Evolutionary conservation across 2,113 vertebrate genomes (phyloP).

Genomic region (Labeo catla): DNA sequence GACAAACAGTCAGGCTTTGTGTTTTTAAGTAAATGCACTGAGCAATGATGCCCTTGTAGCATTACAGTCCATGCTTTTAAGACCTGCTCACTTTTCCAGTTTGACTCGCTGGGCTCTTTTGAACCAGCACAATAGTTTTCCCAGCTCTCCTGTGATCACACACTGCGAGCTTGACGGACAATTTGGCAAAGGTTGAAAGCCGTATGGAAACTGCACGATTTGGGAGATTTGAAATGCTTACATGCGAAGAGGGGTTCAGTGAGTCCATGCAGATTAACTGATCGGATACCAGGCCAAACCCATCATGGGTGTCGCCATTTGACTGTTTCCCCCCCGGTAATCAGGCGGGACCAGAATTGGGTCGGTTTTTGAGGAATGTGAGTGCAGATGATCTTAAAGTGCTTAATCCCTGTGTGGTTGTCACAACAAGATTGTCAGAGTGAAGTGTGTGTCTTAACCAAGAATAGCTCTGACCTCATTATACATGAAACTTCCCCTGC

Average conservation of each 20-base stretch:
- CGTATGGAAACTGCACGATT: constrained; percentile 24
- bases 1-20: background rate
- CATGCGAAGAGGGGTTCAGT: constrained; percentile 4
- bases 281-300: constrained; percentile 22
- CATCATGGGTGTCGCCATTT: background rate
- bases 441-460: constrained; percentile 14
- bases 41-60: background rate
- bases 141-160: constrained; percentile 41
- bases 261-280: constrained; percentile 19
- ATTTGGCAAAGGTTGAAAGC: constrained; percentile 51
- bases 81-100: constrained; percentile 23
- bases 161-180: constrained; percentile 38
- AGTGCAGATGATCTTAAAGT: constrained; percentile 6
- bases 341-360: background rate
- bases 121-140: constrained; percentile 21
- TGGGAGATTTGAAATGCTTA: constrained; percentile 32
- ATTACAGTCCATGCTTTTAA: background rate
- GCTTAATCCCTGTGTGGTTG: constrained; percentile 15
- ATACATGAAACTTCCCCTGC: background rate
- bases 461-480: constrained; percentile 44
- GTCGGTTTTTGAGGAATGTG: constrained; percentile 33
- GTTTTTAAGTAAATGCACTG: background rate
- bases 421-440: constrained; percentile 38
- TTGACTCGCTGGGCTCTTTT: constrained; percentile 29
- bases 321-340: background rate